Base-by-base conservation (phyloP, 2,797 vertebrate genomes). In the Sciaenops ocellatus region DNA sequence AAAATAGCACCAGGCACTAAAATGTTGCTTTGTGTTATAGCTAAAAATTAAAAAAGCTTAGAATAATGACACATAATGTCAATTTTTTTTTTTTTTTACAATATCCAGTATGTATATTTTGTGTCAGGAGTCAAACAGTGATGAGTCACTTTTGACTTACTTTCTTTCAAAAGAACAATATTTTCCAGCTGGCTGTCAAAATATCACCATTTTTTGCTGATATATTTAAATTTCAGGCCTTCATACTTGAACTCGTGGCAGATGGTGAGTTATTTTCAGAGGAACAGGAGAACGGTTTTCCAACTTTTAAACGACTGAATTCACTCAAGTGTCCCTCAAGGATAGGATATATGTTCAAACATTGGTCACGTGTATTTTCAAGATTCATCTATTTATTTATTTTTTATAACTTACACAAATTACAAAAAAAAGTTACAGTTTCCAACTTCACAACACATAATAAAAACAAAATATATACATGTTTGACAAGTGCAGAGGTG, bases 401-500 rank as follows among this genome's bases (percentile, higher is more conserved):
- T 74, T 80, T 26, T 69, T 16, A 85, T 82, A 89, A 89, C n/a
- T 86, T 83, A 91, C 17, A 78, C 47, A 77, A 83, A 89, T 90
- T 67, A 78, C 38, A 85, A 87, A 75, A 80, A 6, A 75, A 50
- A 4, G 6, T 57, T 13, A 69, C 41, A 77, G 10, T 73, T 72
- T 80, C 4, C 73, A 79, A 83, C 55, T 70, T 78, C 30, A 86
- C 41, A 81, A 85, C 28, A 76, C 52, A 80, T 42, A 77, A 66
- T 85, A 89, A 82, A 90, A 90, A 89, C 51, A 1, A 48, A 74
- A 48, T 92, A 93, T 87, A 54, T 90, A 93, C 92, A 93, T 77
- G 60, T 80, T 84, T 60, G 26, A 69, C 46, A 83, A 85, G 87
- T 85, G 73, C 85, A 86, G 60, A 59, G 22, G 24, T 56, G 42